Percentiles rank a stretch among this genome's conserved stretches.
Evolutionary conservation across 2,797 vertebrate genomes (phyloP).

Genomic region (Cuculus canorus): DNA sequence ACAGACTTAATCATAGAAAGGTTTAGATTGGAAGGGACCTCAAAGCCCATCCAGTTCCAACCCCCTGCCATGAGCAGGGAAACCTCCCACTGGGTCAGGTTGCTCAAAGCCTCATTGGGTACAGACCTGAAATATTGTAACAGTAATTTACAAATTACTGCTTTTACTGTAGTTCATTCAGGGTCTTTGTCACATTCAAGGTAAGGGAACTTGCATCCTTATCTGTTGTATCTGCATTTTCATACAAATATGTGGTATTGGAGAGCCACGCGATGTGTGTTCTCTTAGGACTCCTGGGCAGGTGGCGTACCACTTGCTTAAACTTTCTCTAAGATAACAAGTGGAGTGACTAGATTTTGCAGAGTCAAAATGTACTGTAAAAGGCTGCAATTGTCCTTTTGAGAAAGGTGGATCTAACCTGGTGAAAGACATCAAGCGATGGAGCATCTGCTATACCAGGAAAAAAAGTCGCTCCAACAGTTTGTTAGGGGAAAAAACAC

Average conservation of each 20-base stretch:
- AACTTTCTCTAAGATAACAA: not conserved
- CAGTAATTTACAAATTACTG: not conserved
- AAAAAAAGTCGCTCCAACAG: not conserved
- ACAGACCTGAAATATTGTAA: not conserved
- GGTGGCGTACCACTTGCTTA: not conserved
- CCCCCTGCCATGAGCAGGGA: no score
- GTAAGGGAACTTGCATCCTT: not conserved
- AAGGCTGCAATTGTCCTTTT: not conserved
- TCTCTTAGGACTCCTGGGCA: fast-evolving
- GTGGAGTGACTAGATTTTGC: not conserved
- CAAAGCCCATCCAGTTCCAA: no score
- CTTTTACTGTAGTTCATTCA: not conserved
- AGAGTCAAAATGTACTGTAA: no score
- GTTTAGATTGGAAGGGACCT: no score
- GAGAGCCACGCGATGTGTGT: not conserved
- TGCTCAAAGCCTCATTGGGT: not conserved
- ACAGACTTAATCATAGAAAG: not conserved
- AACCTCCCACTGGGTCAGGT: no score
- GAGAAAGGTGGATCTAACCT: not conserved
- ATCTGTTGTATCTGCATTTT: not conserved
- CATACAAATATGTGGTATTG: fast-evolving
- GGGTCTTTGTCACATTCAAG: not conserved
- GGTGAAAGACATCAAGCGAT: not conserved
- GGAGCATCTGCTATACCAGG: not conserved
- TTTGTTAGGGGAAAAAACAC: not conserved